A percentile compares a stretch with the other conserved stretches of the same genome.
phyloP scores from a whole-genome alignment of 2,888 invertebrate genomes.

The Pheosia gnoma region DNA sequence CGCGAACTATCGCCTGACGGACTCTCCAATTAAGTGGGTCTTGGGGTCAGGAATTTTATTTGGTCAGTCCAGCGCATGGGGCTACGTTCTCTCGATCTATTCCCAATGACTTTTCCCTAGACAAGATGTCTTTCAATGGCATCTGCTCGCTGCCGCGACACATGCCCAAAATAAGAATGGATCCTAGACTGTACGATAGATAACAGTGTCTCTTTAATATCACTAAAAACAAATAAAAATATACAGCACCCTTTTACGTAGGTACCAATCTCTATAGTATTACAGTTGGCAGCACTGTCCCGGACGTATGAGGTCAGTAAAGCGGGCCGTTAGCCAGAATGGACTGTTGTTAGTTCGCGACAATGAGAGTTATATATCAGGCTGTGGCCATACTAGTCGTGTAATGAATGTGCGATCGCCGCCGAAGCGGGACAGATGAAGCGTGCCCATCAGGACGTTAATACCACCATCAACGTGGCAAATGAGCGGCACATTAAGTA shows the following conservation, averaged over 20 bases:
- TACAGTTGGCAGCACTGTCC: slow-evolving; percentile 25
- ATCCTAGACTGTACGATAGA: too few relatives aligned
- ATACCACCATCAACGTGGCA: slow-evolving; percentile 53
- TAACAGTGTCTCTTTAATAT: too few relatives aligned
- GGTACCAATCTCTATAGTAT: slow-evolving; percentile 27
- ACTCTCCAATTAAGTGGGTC: too few relatives aligned
- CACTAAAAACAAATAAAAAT: too few relatives aligned
- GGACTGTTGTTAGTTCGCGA: slow-evolving; percentile 72
- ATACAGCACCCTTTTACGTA: background rate
- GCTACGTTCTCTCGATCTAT: too few relatives aligned
- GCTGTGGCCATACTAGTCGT: slow-evolving; percentile 46
- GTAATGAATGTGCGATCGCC: slow-evolving; percentile 58
- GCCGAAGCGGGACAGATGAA: slow-evolving; percentile 47
- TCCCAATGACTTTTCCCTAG: too few relatives aligned
- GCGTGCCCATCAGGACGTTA: slow-evolving; percentile 47
- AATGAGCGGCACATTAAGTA: slow-evolving; percentile 28
- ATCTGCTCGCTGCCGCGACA: too few relatives aligned
- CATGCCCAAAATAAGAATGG: too few relatives aligned
- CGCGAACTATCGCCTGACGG: too few relatives aligned
- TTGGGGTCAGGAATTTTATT: too few relatives aligned
- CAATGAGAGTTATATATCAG: slow-evolving; percentile 75
- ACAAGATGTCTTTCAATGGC: too few relatives aligned
- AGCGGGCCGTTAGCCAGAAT: slow-evolving; percentile 69
- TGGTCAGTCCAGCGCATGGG: too few relatives aligned
- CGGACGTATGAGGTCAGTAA: slow-evolving; percentile 62